Evolutionary conservation across 2,888 invertebrate genomes (phyloP), one percentile per base, ranked within the genome.

Genomic region (Scaptomyza caliginosa): DNA sequence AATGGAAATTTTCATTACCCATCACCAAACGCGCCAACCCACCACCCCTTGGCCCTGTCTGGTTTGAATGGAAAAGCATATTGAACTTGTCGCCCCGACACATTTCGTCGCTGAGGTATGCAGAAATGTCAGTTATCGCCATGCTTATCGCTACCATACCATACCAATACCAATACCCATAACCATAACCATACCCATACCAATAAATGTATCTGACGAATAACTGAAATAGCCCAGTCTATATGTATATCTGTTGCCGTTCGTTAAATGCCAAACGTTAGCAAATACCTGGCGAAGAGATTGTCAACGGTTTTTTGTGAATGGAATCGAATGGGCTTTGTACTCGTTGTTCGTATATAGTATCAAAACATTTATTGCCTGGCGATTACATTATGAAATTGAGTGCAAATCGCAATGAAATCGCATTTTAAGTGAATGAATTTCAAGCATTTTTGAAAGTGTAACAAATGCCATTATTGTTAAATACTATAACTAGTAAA

Each of bases 81-180:
- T 8, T n/a, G 17, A 23, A 28, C 11, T n/a, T 26, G 43, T 34
- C 48, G 19, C 6, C 6, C 39, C 43, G 57, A 57, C 50, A 60
- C 49, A 59, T 36, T 36, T 40, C n/a, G 13, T 40, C 46, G 62
- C 38, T 46, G 56, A 51, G 86, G 63, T 76, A 83, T 86, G 80
- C 80, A 83, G 74, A 79, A 72, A 71, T 49, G 38, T 55, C 36
- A 59, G 72, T 60, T 83, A 86, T 79, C 79, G 64, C 43, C 43
- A 57, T 74, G 76, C 79, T 85, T 82, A 80, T 67, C 78, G 65
- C 38, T 42, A 42, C 30, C 48, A 30, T 42, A 48, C 36, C 49
- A 34, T 23, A 48, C 23, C 19, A 26, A 23, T 23, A 23, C 43
- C 24, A 19, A 42, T 30, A 54, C 34, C 46, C 42, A 32, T 49